A percentile compares a stretch with the other conserved stretches of the same genome.
Conservation (phyloP, 2,113 vertebrate species). For the Orientallactaga bullata region DNA sequence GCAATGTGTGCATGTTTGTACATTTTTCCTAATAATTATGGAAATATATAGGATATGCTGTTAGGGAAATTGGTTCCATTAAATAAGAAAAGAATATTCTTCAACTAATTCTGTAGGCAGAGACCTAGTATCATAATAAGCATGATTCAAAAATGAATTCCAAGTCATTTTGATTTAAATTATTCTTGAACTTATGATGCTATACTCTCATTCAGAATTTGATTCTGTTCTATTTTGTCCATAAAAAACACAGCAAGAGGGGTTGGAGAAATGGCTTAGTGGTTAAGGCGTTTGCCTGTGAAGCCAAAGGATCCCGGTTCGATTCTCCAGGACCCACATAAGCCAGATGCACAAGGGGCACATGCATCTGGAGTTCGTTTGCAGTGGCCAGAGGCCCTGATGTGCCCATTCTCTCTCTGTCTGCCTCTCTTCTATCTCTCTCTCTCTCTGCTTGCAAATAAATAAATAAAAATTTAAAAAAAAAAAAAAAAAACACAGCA, state of each 20-base stretch:
- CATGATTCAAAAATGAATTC: constrained; percentile 62
- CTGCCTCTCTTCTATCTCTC: too few species aligned
- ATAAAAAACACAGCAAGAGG: constrained; percentile 50
- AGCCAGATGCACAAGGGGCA: too few species aligned
- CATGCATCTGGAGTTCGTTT: too few species aligned
- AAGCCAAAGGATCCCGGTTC: too few species aligned
- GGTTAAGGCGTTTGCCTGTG: too few species aligned
- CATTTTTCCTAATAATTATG: constrained; percentile 72
- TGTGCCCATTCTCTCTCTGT: too few species aligned
- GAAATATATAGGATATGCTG: constrained; percentile 63
- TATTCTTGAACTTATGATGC: constrained; percentile 54
- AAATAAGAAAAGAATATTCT: constrained; percentile 65
- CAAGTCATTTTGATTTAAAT: constrained; percentile 67
- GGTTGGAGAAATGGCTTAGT: too few species aligned
- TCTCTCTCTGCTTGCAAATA: too few species aligned
- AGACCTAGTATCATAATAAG: constrained; percentile 43
- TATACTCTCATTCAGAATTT: constrained; percentile 53
- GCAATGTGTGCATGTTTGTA: constrained; percentile 57
- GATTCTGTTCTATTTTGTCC: constrained; percentile 45
- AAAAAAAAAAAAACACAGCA: constrained; percentile 52
- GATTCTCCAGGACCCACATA: too few species aligned
- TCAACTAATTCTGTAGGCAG: constrained; percentile 41
- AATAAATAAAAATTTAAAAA: too few species aligned
- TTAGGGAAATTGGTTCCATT: constrained; percentile 71
- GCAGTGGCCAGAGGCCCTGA: too few species aligned